phyloP scores from a whole-genome alignment of 2,888 invertebrate species.

The Syrista parreyssii region DNA sequence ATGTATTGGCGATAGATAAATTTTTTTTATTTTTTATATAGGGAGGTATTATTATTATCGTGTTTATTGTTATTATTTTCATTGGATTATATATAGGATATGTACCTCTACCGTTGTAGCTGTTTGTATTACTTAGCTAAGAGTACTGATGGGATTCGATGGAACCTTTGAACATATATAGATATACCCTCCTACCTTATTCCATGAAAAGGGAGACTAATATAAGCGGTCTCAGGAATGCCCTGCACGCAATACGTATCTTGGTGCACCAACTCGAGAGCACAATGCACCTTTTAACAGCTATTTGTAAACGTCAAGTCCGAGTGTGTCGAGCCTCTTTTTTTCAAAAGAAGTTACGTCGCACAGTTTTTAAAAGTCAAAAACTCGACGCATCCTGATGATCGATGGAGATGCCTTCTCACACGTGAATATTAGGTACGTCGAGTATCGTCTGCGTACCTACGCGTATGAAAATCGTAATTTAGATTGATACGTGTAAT shows the following conservation, averaged over 20 bases:
- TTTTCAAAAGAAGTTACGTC: conserved; percentile 11
- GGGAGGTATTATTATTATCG: background rate
- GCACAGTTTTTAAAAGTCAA: background rate
- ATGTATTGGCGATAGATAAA: background rate
- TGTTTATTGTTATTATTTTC: background rate
- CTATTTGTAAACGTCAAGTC: conserved; percentile 19
- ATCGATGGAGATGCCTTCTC: conserved; percentile 14
- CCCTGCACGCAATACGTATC: conserved; percentile 1
- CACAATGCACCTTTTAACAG: conserved; percentile 12
- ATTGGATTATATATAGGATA: background rate
- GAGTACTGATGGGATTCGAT: background rate
- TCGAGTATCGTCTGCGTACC: background rate
- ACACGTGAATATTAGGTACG: background rate
- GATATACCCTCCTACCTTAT: background rate
- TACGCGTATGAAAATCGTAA: conserved; percentile 8
- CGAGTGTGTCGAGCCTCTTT: background rate
- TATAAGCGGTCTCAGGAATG: background rate
- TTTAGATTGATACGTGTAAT: conserved; percentile 22
- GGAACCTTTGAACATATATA: background rate
- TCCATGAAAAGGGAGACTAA: background rate
- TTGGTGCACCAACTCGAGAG: background rate
- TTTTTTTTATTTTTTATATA: background rate
- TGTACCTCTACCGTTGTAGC: background rate
- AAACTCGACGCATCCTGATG: conserved; percentile 4
- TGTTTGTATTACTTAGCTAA: background rate